Conservation (phyloP, 2,888 invertebrate genomes). For the Drosophila ustulata region DNA sequence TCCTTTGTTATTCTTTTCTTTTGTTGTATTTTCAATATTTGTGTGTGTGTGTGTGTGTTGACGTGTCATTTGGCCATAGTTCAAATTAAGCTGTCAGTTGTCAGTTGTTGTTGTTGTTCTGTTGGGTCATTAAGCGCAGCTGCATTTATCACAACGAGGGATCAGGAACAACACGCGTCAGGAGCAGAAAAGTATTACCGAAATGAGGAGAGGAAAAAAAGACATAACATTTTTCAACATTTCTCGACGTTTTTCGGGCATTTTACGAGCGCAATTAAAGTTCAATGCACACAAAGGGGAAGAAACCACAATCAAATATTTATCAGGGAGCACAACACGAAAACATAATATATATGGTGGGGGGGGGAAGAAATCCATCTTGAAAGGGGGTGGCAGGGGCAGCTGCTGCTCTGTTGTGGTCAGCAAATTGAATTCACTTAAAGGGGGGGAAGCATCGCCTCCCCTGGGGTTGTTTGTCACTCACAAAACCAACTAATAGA, state of each 20-base stretch:
- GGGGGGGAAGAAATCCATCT: background rate
- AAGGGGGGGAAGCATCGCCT: background rate
- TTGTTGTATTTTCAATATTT: conserved; percentile 1
- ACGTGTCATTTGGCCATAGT: conserved; percentile 47
- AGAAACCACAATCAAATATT: conserved; percentile 55
- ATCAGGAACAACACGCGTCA: conserved; percentile 26
- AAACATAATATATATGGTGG: background rate
- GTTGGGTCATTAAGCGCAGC: conserved; percentile 49
- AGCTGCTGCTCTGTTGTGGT: conserved; percentile 25
- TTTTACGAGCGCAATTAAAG: conserved; percentile 68
- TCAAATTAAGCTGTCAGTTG: conserved; percentile 56
- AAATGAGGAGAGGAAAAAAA: background rate
- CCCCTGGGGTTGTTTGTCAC: conserved; percentile 7
- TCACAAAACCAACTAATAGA: conserved; percentile 7
- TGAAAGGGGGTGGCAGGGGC: conserved; percentile 24
- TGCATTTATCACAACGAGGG: conserved; percentile 37
- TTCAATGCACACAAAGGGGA: conserved; percentile 51
- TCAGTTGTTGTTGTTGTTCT: conserved; percentile 2
- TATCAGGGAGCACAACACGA: conserved; percentile 17
- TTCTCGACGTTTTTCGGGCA: conserved; percentile 26
- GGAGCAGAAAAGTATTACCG: conserved; percentile 21
- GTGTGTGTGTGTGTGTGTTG: conserved; percentile 3
- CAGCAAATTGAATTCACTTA: conserved; percentile 36
- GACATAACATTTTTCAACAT: conserved; percentile 9
- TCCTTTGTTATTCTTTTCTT: background rate